Percentiles rank a stretch among this genome's conserved stretches.
Evolutionary conservation across 2,888 invertebrate species (phyloP).

Genomic region (Cheilosia impressa): DNA sequence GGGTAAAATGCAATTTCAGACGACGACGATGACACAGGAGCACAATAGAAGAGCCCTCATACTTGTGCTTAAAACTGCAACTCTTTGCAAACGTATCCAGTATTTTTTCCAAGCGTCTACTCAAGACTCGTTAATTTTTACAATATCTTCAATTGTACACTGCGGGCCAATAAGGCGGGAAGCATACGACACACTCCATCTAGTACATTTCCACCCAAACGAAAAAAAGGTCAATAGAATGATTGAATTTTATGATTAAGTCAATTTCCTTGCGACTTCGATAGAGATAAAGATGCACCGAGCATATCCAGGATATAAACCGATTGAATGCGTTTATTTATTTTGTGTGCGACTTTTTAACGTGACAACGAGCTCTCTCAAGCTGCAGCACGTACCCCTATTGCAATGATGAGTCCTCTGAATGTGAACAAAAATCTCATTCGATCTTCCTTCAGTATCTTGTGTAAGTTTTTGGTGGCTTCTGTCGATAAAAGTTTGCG

Average conservation of each 20-base stretch:
- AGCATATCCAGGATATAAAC: conserved; percentile 63
- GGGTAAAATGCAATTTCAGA: conserved; percentile 39
- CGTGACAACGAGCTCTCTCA: conserved; percentile 46
- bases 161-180: conserved; percentile 58
- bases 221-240: conserved; percentile 75
- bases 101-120: conserved; percentile 4
- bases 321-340: conserved; percentile 65
- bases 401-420: background rate
- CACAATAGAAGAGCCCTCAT: conserved; percentile 45
- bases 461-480: conserved; percentile 65
- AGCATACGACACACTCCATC: conserved; percentile 17
- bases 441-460: conserved; percentile 57
- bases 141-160: conserved; percentile 67
- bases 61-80: conserved; percentile 22
- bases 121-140: conserved; percentile 70
- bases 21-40: conserved; percentile 3
- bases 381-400: conserved; percentile 43
- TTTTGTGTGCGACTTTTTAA: conserved; percentile 42
- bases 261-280: conserved; percentile 62
- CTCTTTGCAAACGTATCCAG: conserved; percentile 46
- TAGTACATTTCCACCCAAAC: background rate
- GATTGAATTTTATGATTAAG: conserved; percentile 76
- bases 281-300: conserved; percentile 45
- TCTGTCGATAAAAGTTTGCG: conserved; percentile 35
- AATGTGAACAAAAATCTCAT: conserved; percentile 35